These are phyloP conservation scores for Zoanthus gigantus DNA, from an alignment of 92 coral and sea anemone genomes.

Conservation along the genomic window DNA sequence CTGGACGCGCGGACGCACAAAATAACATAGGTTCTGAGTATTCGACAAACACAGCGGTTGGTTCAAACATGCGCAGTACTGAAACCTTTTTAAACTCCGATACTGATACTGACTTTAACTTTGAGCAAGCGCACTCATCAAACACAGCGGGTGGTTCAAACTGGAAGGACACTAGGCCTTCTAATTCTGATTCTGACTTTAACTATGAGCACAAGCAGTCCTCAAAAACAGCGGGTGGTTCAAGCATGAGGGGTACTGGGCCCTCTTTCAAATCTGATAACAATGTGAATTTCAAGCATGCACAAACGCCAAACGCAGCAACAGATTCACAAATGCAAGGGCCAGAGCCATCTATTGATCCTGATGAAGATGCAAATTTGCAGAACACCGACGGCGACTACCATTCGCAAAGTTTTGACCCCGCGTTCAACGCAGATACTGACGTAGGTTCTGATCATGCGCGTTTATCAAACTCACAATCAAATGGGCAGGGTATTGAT, in stretches of 20 bases:
- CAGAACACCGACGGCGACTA: neutral
- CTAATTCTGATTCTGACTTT: neutral
- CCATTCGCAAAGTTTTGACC: neutral
- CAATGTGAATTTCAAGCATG: conserved; percentile 1
- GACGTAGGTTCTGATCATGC: conserved; percentile 8
- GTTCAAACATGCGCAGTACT: neutral
- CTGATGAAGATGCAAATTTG: neutral
- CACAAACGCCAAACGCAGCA: conserved; percentile 4
- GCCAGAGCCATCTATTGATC: neutral
- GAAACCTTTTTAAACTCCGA: neutral
- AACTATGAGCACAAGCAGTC: neutral
- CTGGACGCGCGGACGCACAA: neutral
- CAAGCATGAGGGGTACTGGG: neutral
- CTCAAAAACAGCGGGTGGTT: neutral
- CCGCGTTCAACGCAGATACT: neutral
- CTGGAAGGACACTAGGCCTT: neutral
- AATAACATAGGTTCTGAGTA: neutral
- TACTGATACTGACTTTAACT: neutral
- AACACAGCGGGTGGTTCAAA: neutral
- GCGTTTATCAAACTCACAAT: neutral
- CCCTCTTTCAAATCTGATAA: neutral
- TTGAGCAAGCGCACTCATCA: neutral
- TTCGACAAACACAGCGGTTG: neutral
- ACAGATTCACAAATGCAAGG: neutral
- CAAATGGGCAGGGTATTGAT: conserved; percentile 33